These are phyloP conservation scores for Rhabditophanes sp. DNA, from an alignment of 2,888 invertebrate genomes.

Conservation along the genomic window DNA sequence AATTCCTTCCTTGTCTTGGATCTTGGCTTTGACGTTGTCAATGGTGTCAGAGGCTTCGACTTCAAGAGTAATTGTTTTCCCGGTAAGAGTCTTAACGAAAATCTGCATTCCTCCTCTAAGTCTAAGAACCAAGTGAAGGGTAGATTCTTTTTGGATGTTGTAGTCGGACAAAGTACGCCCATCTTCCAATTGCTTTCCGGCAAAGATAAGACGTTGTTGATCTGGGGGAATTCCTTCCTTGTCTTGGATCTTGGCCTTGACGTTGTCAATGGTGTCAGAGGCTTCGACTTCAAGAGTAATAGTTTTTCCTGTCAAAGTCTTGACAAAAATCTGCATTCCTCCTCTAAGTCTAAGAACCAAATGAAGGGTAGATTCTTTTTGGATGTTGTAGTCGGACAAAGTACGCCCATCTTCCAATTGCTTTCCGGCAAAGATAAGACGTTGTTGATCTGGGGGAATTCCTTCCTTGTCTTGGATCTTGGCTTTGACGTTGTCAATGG, in stretches of 20 bases:
- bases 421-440: conserved; percentile 54
- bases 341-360: conserved; percentile 16
- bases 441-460: conserved; percentile 74
- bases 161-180: conserved; percentile 10
- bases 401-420: conserved; percentile 9
- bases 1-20: conserved; percentile 48
- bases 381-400: conserved; percentile 14
- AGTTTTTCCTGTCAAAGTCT: conserved; percentile 18
- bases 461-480: conserved; percentile 23
- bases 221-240: conserved; percentile 26
- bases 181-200: conserved; percentile 10
- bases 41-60: conserved; percentile 16
- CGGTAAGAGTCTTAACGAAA: conserved; percentile 19
- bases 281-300: conserved; percentile 17
- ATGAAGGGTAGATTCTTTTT: conserved; percentile 17
- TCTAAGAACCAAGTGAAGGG: conserved; percentile 14
- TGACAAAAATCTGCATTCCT: conserved; percentile 19
- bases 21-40: conserved; percentile 12
- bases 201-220: too few relatives aligned
- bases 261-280: conserved; percentile 15
- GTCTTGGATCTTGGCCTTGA: conserved; percentile 10
- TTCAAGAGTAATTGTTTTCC: conserved; percentile 17
- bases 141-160: conserved; percentile 18
- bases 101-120: conserved; percentile 20
- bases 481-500: conserved; percentile 13